A percentile compares a stretch with the other conserved stretches of the same genome.
phyloP scores from a whole-genome alignment of 2,888 invertebrate species.

The Pterostichus niger region DNA sequence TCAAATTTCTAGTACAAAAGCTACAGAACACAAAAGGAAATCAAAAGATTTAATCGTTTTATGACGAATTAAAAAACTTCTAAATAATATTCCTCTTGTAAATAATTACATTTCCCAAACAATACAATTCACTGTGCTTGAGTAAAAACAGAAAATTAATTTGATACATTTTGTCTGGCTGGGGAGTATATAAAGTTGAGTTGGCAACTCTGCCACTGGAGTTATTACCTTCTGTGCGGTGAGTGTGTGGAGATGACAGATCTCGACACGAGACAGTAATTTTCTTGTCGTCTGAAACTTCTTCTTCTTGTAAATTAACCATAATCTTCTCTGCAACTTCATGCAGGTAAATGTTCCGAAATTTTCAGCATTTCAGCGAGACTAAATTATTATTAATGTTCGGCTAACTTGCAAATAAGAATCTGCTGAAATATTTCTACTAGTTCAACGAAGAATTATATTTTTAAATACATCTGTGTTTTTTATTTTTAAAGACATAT shows the following conservation, averaged over 20 bases:
- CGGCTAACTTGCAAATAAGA: too few relatives aligned
- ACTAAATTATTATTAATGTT: neutral
- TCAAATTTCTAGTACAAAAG: neutral
- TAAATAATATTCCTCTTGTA: slow-evolving; percentile 7
- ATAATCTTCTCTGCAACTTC: neutral
- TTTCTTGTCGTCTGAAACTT: neutral
- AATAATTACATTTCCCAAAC: slow-evolving; percentile 2
- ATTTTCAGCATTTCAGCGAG: neutral
- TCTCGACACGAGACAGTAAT: neutral
- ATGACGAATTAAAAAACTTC: slow-evolving; percentile 11
- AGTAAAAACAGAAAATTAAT: too few relatives aligned
- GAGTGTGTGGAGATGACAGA: slow-evolving; percentile 7
- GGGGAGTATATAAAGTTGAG: too few relatives aligned
- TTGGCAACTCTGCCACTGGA: too few relatives aligned
- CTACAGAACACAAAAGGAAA: too few relatives aligned
- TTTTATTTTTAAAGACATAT: too few relatives aligned
- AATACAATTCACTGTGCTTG: too few relatives aligned
- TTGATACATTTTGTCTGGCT: too few relatives aligned
- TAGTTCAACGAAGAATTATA: too few relatives aligned
- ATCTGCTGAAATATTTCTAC: too few relatives aligned
- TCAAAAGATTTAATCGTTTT: slow-evolving; percentile 3
- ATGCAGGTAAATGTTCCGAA: neutral
- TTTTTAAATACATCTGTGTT: too few relatives aligned
- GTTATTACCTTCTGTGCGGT: too few relatives aligned
- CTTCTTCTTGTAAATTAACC: slow-evolving; percentile 22